Percentiles rank a stretch among this genome's conserved stretches.
phyloP scores from a whole-genome alignment of 1,140 invertebrate genomes.

The Cotesia typhae region DNA sequence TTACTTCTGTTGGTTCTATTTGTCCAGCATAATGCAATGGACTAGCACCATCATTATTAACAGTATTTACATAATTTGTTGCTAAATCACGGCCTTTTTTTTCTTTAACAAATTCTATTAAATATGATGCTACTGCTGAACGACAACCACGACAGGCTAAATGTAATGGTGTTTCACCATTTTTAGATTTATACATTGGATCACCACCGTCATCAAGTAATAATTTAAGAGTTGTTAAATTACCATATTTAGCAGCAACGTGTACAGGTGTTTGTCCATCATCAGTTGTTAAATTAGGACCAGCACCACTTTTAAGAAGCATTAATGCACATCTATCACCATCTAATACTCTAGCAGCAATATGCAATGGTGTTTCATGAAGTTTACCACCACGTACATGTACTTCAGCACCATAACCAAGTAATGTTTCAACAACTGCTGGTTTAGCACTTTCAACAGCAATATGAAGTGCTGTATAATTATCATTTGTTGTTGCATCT shows the following conservation, averaged over 20 bases:
- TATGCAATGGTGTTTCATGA: constrained; percentile 93
- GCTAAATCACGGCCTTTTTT: constrained; percentile 76
- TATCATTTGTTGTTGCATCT: constrained; percentile 77
- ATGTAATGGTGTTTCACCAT: constrained; percentile 95
- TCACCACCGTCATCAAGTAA: constrained; percentile 92
- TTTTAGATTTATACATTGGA: constrained; percentile 88
- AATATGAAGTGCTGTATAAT: constrained; percentile 97
- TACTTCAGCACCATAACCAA: constrained; percentile 96
- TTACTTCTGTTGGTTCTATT: constrained; percentile 80
- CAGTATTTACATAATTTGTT: constrained; percentile 79
- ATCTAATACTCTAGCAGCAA: constrained; percentile 90
- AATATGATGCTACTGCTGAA: constrained; percentile 83
- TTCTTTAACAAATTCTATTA: constrained; percentile 86
- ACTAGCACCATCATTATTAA: constrained; percentile 91
- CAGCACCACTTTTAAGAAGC: constrained; percentile 96
- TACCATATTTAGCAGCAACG: constrained; percentile 88
- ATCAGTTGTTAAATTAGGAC: constrained; percentile 90
- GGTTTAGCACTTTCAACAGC: constrained; percentile 97
- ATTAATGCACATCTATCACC: constrained; percentile 97
- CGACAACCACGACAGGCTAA: constrained; percentile 87
- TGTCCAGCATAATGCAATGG: constrained; percentile 90
- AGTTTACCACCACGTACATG: constrained; percentile 90
- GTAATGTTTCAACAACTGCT: constrained; percentile 92
- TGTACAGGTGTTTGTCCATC: constrained; percentile 95
- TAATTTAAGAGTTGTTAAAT: constrained; percentile 83